phyloP scores from a whole-genome alignment of 2,113 vertebrate species.

The Oncorhynchus clarkii region DNA sequence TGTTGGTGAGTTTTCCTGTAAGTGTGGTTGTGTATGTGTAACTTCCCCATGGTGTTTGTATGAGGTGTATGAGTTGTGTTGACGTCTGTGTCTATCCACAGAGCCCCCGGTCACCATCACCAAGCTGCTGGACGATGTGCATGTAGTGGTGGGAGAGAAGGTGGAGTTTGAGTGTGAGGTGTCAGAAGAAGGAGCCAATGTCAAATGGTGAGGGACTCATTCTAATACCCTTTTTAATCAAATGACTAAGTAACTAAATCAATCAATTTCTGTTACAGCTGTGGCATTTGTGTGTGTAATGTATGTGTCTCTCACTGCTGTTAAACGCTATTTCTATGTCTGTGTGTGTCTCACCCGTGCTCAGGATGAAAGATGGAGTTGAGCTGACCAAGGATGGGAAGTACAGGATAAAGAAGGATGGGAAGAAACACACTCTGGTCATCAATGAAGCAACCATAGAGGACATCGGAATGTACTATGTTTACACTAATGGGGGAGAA shows the following conservation, averaged over 20 bases:
- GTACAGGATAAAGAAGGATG: constrained; percentile 91
- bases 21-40: not conserved
- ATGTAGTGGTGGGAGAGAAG: constrained; percentile 83
- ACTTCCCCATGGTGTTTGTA: not conserved
- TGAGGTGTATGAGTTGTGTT: not conserved
- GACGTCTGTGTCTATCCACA: constrained; percentile 37
- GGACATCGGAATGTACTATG: constrained; percentile 79
- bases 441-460: constrained; percentile 81
- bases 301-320: not conserved
- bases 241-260: not conserved
- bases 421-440: constrained; percentile 83
- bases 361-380: constrained; percentile 87
- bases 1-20: not conserved
- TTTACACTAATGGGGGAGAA: constrained; percentile 83
- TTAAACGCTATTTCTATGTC: not conserved
- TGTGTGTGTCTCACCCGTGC: constrained; percentile 13
- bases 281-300: no score
- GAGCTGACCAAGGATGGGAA: constrained; percentile 84
- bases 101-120: constrained; percentile 83
- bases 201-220: constrained; percentile 78
- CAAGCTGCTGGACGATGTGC: constrained; percentile 85
- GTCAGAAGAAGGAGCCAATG: constrained; percentile 85
- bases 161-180: constrained; percentile 88
- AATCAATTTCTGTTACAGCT: not conserved
- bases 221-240: not conserved